Evolutionary conservation across 2,113 vertebrate species (phyloP).

Genomic region (Heliornis fulica): DNA sequence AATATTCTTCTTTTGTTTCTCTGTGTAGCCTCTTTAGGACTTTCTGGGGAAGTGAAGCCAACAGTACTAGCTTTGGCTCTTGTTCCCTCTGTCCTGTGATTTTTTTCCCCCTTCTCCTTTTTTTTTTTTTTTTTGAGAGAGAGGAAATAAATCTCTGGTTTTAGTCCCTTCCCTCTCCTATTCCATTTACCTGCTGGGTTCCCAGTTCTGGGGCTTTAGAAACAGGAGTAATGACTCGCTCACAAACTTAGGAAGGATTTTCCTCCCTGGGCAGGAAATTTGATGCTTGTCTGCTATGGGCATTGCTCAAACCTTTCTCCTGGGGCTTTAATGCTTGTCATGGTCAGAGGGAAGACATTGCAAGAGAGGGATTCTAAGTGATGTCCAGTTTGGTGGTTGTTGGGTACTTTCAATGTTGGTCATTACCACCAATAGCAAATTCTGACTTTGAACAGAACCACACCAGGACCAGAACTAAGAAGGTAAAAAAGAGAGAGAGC

Average conservation of each 20-base stretch:
- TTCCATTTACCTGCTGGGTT: neutral
- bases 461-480: neutral
- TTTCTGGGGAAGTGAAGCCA: conserved; percentile 32
- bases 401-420: neutral
- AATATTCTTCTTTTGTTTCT: conserved; percentile 53
- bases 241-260: neutral
- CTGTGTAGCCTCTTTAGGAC: conserved; percentile 18
- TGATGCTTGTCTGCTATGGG: neutral
- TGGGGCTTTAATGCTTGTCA: neutral
- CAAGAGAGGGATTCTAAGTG: neutral
- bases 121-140: too few relatives aligned
- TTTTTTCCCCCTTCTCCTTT: neutral
- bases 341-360: neutral
- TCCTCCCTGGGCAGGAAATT: neutral
- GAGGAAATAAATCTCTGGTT: conserved; percentile 16
- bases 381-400: neutral
- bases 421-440: neutral
- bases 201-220: neutral
- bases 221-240: neutral
- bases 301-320: neutral
- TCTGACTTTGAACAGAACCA: neutral
- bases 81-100: neutral
- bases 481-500: neutral
- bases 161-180: conserved; percentile 38
- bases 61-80: neutral